Evolutionary conservation across 53 echinoderm and acorn worm genomes (phyloP), one percentile per base, ranked within the genome.

Genomic region (Luidia sarsii): DNA sequence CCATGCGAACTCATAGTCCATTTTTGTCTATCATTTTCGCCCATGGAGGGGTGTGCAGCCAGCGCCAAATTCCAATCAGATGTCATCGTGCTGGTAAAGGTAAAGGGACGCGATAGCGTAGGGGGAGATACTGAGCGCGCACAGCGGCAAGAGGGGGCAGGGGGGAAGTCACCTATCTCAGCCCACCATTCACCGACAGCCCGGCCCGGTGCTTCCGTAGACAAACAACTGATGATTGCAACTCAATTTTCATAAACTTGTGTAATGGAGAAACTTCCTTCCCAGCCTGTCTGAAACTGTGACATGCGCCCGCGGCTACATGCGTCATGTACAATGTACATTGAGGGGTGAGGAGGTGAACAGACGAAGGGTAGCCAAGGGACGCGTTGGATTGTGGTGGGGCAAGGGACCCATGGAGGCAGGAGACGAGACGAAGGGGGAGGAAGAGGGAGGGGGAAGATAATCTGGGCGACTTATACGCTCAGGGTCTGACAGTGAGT

Each of bases 211-310:
- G 72, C 84, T 84, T 84, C 84, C 84, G 84, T 72, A 54, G 50
- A 73, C 72, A 62, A 84, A 84, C 84, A 72, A 65, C 38, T 34
- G 84, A 71, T 84, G 71, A 64, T 73, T 48, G 63, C 48, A 64
- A 72, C 51, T 72, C 64, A 62, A 57, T 84, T 82, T 84, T 84
- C 84, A 73, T 84, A 84, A 84, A 84, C 83, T 71, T 84, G 72
- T 60, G 84, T 84, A 84, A 84, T 84, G 41, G 52, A 51, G 84
- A 84, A 73, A 84, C 84, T 84, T 84, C 84, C 84, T 84, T 73
- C 77, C 77, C 55, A 77, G 77, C 77, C 46, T 77, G 77, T 77
- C 77, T 77, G 61, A 61, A 20, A 48, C 37, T 60, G 60, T 77
- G 77, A 77, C 77, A 77, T 60, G 77, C 60, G 60, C 77, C 77